Evolutionary conservation across 2,113 vertebrate species (phyloP).

Genomic region (Lycocorax pyrrhopterus): DNA sequence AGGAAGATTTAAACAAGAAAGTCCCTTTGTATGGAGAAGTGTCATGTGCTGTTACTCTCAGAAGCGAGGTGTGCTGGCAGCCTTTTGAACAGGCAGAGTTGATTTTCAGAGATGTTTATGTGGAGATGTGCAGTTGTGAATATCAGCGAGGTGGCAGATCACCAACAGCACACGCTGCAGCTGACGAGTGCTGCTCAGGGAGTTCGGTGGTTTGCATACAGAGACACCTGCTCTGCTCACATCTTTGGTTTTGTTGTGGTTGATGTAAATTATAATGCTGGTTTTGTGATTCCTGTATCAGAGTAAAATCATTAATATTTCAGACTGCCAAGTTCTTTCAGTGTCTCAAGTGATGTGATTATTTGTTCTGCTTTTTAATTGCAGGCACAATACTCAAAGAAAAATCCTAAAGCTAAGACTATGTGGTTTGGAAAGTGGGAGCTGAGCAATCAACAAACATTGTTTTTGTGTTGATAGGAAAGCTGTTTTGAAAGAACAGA

Average conservation of each 20-base stretch:
- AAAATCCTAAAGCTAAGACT: not conserved
- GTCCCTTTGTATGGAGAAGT: conserved; percentile 46
- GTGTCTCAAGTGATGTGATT: not conserved
- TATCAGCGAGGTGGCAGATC: not conserved
- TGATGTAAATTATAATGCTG: not conserved
- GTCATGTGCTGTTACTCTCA: not conserved
- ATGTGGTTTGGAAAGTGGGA: not conserved
- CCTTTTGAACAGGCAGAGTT: not conserved
- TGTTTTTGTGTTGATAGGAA: not conserved
- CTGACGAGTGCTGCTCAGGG: not conserved
- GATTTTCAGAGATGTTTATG: not conserved
- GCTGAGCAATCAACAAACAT: not conserved
- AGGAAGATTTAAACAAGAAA: conserved; percentile 63
- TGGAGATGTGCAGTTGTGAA: not conserved
- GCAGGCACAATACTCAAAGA: not conserved
- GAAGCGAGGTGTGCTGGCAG: conserved; percentile 31
- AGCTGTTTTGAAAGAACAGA: conserved; percentile 37
- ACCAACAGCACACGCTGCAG: not conserved
- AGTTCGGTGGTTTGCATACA: not conserved
- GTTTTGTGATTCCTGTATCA: not conserved
- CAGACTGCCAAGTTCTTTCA: not conserved
- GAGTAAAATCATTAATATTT: not conserved
- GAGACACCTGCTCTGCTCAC: not conserved
- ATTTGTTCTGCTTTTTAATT: not conserved
- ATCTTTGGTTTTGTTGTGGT: not conserved